Percentiles rank a stretch among this genome's conserved stretches.
Evolutionary conservation across 2,888 invertebrate genomes (phyloP).

Genomic region (Deroplatys truncata): DNA sequence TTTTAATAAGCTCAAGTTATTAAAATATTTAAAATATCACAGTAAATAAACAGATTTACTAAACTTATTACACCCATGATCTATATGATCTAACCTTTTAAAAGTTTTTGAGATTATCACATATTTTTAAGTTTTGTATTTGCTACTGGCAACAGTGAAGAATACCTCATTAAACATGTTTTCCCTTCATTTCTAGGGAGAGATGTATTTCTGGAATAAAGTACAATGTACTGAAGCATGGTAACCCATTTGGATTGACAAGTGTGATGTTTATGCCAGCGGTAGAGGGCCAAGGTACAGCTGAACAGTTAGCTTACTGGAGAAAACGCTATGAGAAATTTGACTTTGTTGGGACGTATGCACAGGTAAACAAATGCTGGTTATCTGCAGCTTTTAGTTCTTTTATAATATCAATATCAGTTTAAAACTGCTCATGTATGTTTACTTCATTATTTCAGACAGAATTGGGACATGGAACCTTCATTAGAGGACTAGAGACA

Average conservation of each 20-base stretch:
- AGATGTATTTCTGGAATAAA: no score
- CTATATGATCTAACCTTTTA: no score
- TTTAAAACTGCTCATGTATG: no score
- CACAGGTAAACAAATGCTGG: conserved; percentile 57
- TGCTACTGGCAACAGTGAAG: no score
- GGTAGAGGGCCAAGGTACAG: conserved; percentile 81
- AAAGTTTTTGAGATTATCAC: no score
- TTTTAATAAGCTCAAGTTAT: no score
- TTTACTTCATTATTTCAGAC: conserved; percentile 56
- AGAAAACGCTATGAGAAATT: conserved; percentile 75
- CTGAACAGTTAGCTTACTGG: conserved; percentile 88
- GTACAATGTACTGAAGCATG: conserved; percentile 63
- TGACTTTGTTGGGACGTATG: conserved; percentile 89
- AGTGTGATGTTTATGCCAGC: conserved; percentile 92
- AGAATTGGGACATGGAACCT: conserved; percentile 93
- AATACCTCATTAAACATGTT: no score
- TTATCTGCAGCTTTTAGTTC: background rate
- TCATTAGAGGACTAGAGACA: conserved; percentile 88
- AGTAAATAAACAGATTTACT: no score
- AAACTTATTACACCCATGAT: no score
- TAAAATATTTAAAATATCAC: no score
- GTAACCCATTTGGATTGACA: conserved; percentile 73
- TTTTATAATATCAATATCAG: background rate
- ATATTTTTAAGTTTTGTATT: no score
- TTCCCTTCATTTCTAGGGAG: no score